Evolutionary conservation across 2,797 vertebrate species (phyloP), one percentile per base, ranked within the genome.

Genomic region (Rhinatrema bivittatum): DNA sequence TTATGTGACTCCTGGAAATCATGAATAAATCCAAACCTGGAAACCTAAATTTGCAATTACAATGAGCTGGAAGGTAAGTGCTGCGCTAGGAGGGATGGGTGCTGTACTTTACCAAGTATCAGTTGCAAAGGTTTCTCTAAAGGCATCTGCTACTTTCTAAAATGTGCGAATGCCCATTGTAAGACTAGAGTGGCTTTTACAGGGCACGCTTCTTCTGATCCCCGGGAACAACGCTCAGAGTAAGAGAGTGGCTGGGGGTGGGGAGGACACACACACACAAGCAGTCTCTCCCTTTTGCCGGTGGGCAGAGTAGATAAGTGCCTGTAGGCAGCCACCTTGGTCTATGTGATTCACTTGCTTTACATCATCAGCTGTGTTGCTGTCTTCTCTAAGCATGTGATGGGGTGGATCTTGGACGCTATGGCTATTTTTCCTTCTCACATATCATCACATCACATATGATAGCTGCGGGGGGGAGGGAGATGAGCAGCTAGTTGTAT

Each of bases 11-110:
- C 41, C 32, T 33, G 29, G 16, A 41, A 34, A 18, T 35, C 29
- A 39, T 32, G 42, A 34, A 46, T 46, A 31, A 30, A 46, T 42
- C 34, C n/a, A 22, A 10, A 12, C 13, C 36, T 24, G 11, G 42
- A 22, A 10, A 12, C 13, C 36, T 24, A 11, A 42, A 30, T 25
- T 21, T 23, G 22, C 17, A 40, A 28, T 41, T 40, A 28, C 32
- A 45, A 36, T 21, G 23, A 21, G 32, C 35, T 16, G 16, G 40
- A 21, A 24, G 30, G 26, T 40, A 36, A 40, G 20, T 16, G 32
- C 32, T n/a, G 20, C 9, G 9, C 5, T 5, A 21, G 20, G 5
- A 20, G 9, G 21, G 5, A 9, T n/a, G n/a, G n/a, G n/a, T n/a
- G 9, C 5, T 9, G 20, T 20, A 21, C 20, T 9, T 21, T 35